Base-by-base conservation (phyloP, 2,797 vertebrate genomes). In the Falco concolor region DNA sequence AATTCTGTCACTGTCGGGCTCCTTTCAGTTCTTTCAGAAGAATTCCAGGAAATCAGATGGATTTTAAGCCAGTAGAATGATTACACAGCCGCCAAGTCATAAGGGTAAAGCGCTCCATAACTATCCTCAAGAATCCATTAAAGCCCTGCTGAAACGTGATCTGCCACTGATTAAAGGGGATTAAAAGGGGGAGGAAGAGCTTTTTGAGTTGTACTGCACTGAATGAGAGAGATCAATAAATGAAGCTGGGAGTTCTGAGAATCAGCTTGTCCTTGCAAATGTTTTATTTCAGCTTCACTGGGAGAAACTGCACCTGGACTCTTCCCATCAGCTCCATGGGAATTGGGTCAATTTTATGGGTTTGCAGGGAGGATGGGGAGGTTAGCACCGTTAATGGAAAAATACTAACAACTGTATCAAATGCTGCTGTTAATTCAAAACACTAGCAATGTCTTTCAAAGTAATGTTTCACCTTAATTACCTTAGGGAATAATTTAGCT, bases 391-490 rank as follows among this genome's bases (percentile, higher is more conserved):
- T 56, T 90, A 90, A 95, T 95, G 95, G 92, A 95, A 95, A 95
- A 90, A 89, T 75, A 93, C 87, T 81, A 74, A 93, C 90, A 93
- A 75, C 73, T 89, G 89, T 92, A 94, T 95, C 89, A 79, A 96
- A 84, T 91, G 81, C 93, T 94, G 81, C 86, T 89, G 90, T 93
- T 96, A 93, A 97, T 97, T 93, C 0, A 1, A 96, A 97, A 95
- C 94, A 89, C 87, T 83, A 92, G 86, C 52, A 80, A 72, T 28
- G 79, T 69, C 85, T 95, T 94, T 93, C 45, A 0, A 90, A 92
- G 86, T 69, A 95, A 67, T 74, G 95, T 87, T 96, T 96, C 94
- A 96, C 93, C 92, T 97, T 95, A 96, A 96, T 93, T 96, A 88
- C 94, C 93, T 90, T 5, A 60, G 93, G 94, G 96, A 96, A 96